phyloP scores from a whole-genome alignment of 1,140 invertebrate genomes.

The Andrena cerasifolii region DNA sequence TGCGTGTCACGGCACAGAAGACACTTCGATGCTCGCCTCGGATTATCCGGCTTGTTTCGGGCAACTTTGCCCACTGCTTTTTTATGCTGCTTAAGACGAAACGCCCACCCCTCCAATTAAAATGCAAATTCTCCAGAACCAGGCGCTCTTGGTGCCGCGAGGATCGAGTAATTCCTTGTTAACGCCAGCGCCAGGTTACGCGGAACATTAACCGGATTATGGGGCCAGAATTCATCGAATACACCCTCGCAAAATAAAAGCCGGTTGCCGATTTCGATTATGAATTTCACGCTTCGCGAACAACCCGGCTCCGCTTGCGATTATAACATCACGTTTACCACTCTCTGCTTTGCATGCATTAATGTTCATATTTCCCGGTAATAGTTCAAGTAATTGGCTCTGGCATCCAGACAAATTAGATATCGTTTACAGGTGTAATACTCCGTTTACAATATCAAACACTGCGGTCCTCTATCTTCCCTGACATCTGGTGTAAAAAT shows the following conservation, averaged over 20 bases:
- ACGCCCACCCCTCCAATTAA: slow-evolving; percentile 1
- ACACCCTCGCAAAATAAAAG: slow-evolving; percentile 14
- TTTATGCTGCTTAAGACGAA: not conserved
- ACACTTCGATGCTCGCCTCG: not conserved
- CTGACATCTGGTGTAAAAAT: no score
- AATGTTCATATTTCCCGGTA: no score
- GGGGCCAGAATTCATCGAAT: slow-evolving; percentile 5
- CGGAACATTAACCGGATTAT: slow-evolving; percentile 51
- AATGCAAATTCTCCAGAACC: slow-evolving; percentile 19
- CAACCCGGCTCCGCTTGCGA: not conserved
- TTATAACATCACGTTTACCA: not conserved
- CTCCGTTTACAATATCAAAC: no score
- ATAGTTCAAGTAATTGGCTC: no score
- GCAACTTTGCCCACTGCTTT: not conserved
- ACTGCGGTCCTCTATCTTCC: no score
- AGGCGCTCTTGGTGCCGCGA: not conserved
- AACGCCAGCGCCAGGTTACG: not conserved
- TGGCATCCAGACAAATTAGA: no score
- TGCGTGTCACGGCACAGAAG: no score
- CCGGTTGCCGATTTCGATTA: not conserved
- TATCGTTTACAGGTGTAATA: no score
- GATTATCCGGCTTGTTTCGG: not conserved
- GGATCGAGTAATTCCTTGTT: slow-evolving; percentile 19
- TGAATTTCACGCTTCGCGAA: not conserved
- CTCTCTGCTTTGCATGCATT: no score